Conservation (phyloP, 2,113 vertebrate genomes). For the Microcebus lehilahytsara region DNA sequence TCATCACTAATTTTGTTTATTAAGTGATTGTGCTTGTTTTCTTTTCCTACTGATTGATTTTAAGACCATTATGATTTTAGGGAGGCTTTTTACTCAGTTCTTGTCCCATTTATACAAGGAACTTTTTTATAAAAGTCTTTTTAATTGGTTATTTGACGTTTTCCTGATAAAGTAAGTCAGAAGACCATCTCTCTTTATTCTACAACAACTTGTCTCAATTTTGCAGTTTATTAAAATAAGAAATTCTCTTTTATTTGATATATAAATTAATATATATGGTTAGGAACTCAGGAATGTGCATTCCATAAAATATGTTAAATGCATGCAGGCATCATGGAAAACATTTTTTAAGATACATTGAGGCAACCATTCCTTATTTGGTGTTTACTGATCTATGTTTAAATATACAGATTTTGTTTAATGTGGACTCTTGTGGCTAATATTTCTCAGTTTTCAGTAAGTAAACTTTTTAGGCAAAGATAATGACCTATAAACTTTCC, state of each 20-base stretch:
- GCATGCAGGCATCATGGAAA: background rate
- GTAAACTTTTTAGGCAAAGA: background rate
- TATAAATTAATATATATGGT: background rate
- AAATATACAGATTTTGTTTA: background rate
- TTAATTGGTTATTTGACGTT: background rate
- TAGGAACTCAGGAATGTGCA: background rate
- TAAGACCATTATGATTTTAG: background rate
- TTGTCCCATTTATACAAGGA: background rate
- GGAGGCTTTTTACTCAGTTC: background rate
- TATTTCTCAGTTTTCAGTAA: background rate
- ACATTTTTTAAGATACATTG: background rate
- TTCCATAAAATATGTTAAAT: background rate
- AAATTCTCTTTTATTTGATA: background rate
- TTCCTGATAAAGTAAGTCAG: background rate
- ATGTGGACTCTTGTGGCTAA: background rate
- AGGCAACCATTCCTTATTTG: background rate
- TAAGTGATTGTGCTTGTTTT: background rate
- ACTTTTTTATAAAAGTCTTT: background rate
- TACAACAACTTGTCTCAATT: background rate
- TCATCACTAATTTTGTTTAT: conserved; percentile 35
- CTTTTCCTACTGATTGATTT: background rate
- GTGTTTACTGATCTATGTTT: background rate
- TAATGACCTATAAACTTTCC: background rate
- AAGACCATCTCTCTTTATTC: background rate
- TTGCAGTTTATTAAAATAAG: background rate